Percentiles rank a stretch among this genome's conserved stretches.
phyloP scores from a whole-genome alignment of 2,113 vertebrate genomes.

The Centropus bengalensis region DNA sequence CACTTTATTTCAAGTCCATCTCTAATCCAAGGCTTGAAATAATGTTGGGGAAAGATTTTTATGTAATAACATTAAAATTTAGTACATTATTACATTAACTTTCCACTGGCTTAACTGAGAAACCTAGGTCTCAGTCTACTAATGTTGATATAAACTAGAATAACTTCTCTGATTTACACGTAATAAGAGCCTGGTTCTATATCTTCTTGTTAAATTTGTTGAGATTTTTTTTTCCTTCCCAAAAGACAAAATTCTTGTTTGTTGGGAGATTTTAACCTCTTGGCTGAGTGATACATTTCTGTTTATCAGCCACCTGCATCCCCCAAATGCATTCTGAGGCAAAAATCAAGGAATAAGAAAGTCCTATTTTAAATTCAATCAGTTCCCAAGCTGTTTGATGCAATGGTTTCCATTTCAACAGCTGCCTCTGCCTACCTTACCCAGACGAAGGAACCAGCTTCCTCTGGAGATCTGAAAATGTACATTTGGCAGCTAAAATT shows the following conservation, averaged over 20 bases:
- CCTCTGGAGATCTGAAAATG: constrained; percentile 61
- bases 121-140: not conserved
- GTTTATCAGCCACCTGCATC: constrained; percentile 70
- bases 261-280: constrained; percentile 62
- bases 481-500: constrained; percentile 71
- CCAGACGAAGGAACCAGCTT: constrained; percentile 23
- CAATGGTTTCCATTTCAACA: constrained; percentile 72
- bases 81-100: not conserved
- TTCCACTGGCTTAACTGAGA: not conserved
- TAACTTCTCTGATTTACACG: not conserved
- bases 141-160: not conserved
- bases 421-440: constrained; percentile 54
- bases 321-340: constrained; percentile 53
- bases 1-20: not conserved
- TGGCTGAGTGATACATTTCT: constrained; percentile 69
- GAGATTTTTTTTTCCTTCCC: not conserved
- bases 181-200: not conserved
- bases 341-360: constrained; percentile 72
- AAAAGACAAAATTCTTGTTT: constrained; percentile 50
- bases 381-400: constrained; percentile 62
- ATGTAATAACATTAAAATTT: not conserved
- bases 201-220: constrained; percentile 2
- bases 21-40: not conserved
- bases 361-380: constrained; percentile 79
- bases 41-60: not conserved